These are phyloP conservation scores for Folsomia manolachei DNA, from an alignment of 2,888 invertebrate genomes.

Conservation along the genomic window DNA sequence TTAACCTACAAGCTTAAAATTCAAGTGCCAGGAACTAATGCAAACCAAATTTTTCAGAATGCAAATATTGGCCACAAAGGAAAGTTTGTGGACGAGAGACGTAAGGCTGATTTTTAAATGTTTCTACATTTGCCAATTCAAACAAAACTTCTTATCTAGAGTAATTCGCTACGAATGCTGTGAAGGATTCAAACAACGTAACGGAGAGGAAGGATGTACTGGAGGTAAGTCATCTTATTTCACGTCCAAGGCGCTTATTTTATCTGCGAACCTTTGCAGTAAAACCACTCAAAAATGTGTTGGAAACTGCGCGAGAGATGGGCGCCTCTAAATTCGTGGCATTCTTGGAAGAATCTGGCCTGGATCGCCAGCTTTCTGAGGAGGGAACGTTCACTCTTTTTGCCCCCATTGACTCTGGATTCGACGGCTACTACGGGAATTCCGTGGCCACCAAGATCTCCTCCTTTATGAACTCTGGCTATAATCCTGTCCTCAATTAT, in stretches of 20 bases:
- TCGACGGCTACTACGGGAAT: slow-evolving; percentile 52
- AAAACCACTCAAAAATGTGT: slow-evolving; percentile 56
- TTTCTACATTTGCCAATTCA: background rate
- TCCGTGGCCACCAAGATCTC: slow-evolving; percentile 39
- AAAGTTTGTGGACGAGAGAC: slow-evolving; percentile 55
- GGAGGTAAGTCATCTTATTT: slow-evolving; percentile 55
- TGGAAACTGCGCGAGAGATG: slow-evolving; percentile 56
- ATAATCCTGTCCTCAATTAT: slow-evolving; percentile 54
- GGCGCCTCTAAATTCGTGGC: slow-evolving; percentile 56
- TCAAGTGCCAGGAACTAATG: too few relatives aligned
- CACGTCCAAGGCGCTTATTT: background rate
- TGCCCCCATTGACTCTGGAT: slow-evolving; percentile 57
- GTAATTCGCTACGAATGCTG: slow-evolving; percentile 58
- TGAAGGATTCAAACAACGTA: slow-evolving; percentile 56
- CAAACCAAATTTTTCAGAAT: too few relatives aligned
- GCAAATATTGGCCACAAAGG: slow-evolving; percentile 55
- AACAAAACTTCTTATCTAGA: slow-evolving; percentile 46
- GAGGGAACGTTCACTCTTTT: slow-evolving; percentile 57
- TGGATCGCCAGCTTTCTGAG: slow-evolving; percentile 53
- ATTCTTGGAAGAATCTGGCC: slow-evolving; percentile 55
- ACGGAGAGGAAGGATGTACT: slow-evolving; percentile 56
- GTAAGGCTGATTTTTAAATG: too few relatives aligned
- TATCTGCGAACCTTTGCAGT: slow-evolving; percentile 48
- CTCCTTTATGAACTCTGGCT: slow-evolving; percentile 33
- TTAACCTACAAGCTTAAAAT: too few relatives aligned